Conservation (phyloP, 1,140 invertebrate genomes). For the Drosophila aff. region DNA sequence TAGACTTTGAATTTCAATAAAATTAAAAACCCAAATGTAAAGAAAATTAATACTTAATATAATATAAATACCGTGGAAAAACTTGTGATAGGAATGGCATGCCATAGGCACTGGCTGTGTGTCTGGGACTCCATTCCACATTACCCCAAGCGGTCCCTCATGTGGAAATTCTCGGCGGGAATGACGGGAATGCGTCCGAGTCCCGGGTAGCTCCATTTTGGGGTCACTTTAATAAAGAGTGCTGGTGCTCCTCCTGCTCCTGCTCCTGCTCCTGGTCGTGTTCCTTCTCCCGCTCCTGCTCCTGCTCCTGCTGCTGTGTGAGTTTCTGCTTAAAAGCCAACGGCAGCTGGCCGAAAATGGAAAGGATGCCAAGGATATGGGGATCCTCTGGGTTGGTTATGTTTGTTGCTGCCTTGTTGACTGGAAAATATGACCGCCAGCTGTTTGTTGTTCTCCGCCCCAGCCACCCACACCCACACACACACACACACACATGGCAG, state of each 20-base stretch:
- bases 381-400: slow-evolving; percentile 29
- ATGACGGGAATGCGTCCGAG: slow-evolving; percentile 31
- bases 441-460: slow-evolving; percentile 66
- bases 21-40: slow-evolving; percentile 1
- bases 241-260: slow-evolving; percentile 2
- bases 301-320: slow-evolving; percentile 48
- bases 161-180: slow-evolving; percentile 22
- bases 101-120: slow-evolving; percentile 12
- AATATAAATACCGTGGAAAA: slow-evolving; percentile 7
- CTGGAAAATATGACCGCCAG: slow-evolving; percentile 79
- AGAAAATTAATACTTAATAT: slow-evolving; percentile 23
- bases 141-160: slow-evolving; percentile 7
- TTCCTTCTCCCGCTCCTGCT: slow-evolving; percentile 10
- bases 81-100: slow-evolving; percentile 14
- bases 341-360: slow-evolving; percentile 48
- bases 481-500: slow-evolving; percentile 2
- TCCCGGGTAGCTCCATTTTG: slow-evolving; percentile 55
- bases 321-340: slow-evolving; percentile 74
- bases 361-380: slow-evolving; percentile 20
- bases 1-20: slow-evolving; percentile 9
- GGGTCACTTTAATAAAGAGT: slow-evolving; percentile 77
- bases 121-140: slow-evolving; percentile 14
- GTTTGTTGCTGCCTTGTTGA: slow-evolving; percentile 80
- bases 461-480: slow-evolving; percentile 5
- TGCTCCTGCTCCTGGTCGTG: not conserved